Conservation (phyloP, 2,797 vertebrate species). For the Anableps anableps region DNA sequence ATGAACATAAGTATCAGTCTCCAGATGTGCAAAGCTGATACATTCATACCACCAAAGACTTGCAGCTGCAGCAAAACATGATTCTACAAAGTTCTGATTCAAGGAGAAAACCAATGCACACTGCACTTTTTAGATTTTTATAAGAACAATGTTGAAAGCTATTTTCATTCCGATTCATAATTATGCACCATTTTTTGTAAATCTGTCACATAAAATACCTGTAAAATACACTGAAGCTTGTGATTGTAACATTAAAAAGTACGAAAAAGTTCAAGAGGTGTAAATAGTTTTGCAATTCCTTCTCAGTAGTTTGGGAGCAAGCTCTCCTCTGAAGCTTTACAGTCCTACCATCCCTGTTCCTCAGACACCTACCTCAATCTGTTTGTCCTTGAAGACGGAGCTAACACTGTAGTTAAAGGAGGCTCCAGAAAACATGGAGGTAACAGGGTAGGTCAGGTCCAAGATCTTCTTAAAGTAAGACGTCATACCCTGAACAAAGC, state of each 20-base stretch:
- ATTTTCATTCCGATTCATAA: no score
- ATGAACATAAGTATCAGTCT: background rate
- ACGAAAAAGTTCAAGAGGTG: background rate
- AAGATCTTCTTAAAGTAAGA: conserved; percentile 88
- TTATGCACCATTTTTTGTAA: no score
- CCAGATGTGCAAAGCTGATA: background rate
- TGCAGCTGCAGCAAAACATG: background rate
- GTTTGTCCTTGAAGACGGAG: conserved; percentile 87
- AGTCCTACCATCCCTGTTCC: background rate
- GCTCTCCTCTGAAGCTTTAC: background rate
- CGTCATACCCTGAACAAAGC: conserved; percentile 86
- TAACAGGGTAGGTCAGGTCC: conserved; percentile 94
- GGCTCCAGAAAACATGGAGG: conserved; percentile 94
- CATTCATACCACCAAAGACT: background rate
- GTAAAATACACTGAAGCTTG: background rate
- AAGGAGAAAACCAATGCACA: background rate
- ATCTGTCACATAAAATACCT: background rate
- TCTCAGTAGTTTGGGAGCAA: background rate
- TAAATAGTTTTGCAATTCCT: background rate
- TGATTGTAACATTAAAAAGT: background rate
- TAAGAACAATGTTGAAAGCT: no score
- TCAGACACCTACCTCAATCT: conserved; percentile 87
- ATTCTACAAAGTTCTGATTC: background rate
- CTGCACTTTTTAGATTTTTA: background rate
- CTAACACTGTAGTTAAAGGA: conserved; percentile 89